Percentiles rank a stretch among this genome's conserved stretches.
Conservation (phyloP, 2,888 invertebrate genomes). For the Odontocerum albicorne region DNA sequence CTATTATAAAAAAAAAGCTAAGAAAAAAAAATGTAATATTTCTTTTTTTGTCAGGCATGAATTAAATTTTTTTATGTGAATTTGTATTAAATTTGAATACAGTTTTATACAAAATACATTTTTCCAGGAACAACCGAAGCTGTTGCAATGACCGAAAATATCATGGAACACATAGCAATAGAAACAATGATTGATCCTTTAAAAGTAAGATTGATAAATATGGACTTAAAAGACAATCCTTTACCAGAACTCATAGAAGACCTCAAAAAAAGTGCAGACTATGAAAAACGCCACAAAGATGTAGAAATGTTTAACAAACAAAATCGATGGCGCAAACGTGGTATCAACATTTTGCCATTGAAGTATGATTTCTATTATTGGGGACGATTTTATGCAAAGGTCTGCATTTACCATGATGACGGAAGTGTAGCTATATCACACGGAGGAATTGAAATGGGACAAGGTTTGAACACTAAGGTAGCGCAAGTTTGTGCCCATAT, state of each 20-base stretch:
- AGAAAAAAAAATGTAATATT: too few species aligned
- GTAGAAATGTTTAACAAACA: constrained; percentile 60
- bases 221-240: constrained; percentile 43
- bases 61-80: constrained; percentile 54
- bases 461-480: constrained; percentile 74
- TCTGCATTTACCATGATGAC: constrained; percentile 68
- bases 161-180: constrained; percentile 69
- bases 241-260: constrained; percentile 57
- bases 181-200: constrained; percentile 58
- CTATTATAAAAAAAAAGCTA: too few species aligned
- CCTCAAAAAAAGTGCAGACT: constrained; percentile 60
- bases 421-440: constrained; percentile 68
- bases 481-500: constrained; percentile 71
- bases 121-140: constrained; percentile 59
- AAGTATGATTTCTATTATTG: constrained; percentile 59
- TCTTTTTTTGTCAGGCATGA: background rate
- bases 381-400: constrained; percentile 59
- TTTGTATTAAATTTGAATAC: too few species aligned
- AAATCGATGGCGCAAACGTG: constrained; percentile 78
- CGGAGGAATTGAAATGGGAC: constrained; percentile 74
- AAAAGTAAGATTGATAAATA: constrained; percentile 59
- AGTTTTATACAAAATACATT: too few species aligned
- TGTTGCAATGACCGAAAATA: constrained; percentile 58
- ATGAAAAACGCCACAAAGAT: constrained; percentile 52
- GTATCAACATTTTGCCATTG: constrained; percentile 64